Base-by-base conservation (phyloP, 37 sponge, comb jelly and placozoan genomes). In the Tethya wilhelma region DNA sequence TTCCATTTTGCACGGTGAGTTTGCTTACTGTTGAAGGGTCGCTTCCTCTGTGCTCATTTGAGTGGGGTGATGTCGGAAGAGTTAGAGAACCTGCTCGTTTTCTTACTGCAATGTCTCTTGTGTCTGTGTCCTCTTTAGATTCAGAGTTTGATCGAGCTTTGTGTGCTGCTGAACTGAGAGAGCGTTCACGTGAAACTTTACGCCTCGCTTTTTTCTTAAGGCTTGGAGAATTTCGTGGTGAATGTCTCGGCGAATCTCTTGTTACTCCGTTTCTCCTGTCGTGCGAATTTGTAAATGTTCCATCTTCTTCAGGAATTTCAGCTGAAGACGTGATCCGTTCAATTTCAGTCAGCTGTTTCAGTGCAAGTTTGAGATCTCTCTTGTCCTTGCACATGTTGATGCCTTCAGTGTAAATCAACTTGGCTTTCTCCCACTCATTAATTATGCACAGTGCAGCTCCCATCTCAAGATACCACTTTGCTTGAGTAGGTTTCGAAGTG, bases 351-450 rank as follows among this genome's bases (percentile, higher is more conserved):
- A 90, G 64, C 14, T 80, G 67, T 34, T 75, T 69, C 31, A 90
- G 49, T 20, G 82, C 91, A 14, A 25, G 56, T 7, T 66, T 63
- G 22, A 90, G 59, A 45, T 69, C 78, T 31, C 44, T 78, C 36
- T 68, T 67, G 55, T 82, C 83, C 45, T 77, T 84, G 78, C 93
- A 92, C 59, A 63, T 66, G 30, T 69, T 74, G 49, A 92, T 67
- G 23, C 93, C 93, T 26, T 88, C 85, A 9, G 28, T 68, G 80
- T 92, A 92, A 3, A 92, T 75, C 45, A 71, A 37, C 62, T 79
- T 83, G 0, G 93, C 89, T 37, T 84, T 62, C 29, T 83, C 79
- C 93, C 93, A 92, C 38, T 83, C 75, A 77, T 92, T 92, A n/a
- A 83, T 65, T 22, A 79, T 44, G 11, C 80, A 73, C 9, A 92